Conservation (phyloP, 2,797 vertebrate species). For the Pogoniulus pusillus region DNA sequence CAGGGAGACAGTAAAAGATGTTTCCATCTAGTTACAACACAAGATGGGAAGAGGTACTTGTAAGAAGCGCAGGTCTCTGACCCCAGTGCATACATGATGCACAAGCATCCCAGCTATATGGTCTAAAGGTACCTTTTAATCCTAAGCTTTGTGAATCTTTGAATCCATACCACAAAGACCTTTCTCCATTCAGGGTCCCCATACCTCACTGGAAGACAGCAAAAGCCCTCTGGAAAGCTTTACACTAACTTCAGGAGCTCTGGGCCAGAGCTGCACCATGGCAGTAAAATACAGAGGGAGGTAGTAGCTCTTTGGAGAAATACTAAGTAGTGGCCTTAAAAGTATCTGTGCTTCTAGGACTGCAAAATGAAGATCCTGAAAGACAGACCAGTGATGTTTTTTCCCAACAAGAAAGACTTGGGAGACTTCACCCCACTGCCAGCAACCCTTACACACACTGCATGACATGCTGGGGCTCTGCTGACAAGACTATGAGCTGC, state of each 20-base stretch:
- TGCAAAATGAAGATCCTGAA: background rate
- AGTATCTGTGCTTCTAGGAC: background rate
- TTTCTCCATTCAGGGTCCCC: background rate
- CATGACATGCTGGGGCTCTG: background rate
- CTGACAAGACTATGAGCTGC: background rate
- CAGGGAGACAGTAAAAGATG: background rate
- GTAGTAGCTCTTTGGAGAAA: background rate
- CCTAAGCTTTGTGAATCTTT: background rate
- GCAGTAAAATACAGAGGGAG: background rate
- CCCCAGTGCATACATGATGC: rapidly evolving
- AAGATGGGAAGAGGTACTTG: background rate
- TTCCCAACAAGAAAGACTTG: background rate
- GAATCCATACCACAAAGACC: background rate
- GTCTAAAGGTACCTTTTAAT: background rate
- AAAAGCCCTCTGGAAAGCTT: background rate
- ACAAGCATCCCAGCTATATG: background rate
- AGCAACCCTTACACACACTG: background rate
- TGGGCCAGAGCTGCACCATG: background rate
- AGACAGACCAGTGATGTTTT: background rate
- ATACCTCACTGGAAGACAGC: background rate
- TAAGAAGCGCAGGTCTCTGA: background rate
- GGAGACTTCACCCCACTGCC: background rate
- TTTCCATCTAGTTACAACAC: background rate
- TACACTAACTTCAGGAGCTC: background rate
- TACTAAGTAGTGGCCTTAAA: background rate